A percentile compares a stretch with the other conserved stretches of the same genome.
Evolutionary conservation across 1,140 invertebrate species (phyloP).

Genomic region (Bemisia tabaci): DNA sequence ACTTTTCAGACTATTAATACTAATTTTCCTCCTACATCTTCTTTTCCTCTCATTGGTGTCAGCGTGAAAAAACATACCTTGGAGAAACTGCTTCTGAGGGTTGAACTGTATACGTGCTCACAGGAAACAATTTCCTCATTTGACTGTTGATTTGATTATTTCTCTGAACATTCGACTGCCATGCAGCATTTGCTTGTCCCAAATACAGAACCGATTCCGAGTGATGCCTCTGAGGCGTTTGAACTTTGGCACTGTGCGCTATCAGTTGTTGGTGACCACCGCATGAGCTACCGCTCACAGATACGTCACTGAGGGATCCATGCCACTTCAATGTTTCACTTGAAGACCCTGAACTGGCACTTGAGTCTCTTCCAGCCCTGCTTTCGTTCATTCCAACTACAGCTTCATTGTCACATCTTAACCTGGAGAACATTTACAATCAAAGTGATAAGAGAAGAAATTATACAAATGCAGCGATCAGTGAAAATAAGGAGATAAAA

Average conservation of each 20-base stretch:
- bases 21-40: no score
- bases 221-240: slow-evolving; percentile 63
- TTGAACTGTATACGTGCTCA: slow-evolving; percentile 42
- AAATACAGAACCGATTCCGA: slow-evolving; percentile 65
- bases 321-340: slow-evolving; percentile 73
- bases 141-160: slow-evolving; percentile 34
- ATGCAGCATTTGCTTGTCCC: slow-evolving; percentile 17
- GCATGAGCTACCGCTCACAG: slow-evolving; percentile 27
- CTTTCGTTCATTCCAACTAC: slow-evolving; percentile 27
- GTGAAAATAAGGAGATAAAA: no score
- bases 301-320: slow-evolving; percentile 38
- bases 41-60: no score
- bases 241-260: slow-evolving; percentile 62
- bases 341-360: slow-evolving; percentile 47
- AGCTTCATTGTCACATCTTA: slow-evolving; percentile 44
- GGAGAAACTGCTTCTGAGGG: slow-evolving; percentile 16
- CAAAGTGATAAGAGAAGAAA: no score
- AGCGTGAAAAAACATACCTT: slow-evolving; percentile 19
- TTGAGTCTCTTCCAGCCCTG: slow-evolving; percentile 45
- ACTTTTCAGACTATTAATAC: no score
- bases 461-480: no score
- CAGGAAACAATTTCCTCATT: slow-evolving; percentile 37
- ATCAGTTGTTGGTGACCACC: slow-evolving; percentile 41
- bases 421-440: no score
- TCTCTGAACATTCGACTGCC: slow-evolving; percentile 15